Evolutionary conservation across 2,888 invertebrate genomes (phyloP), one percentile per base, ranked within the genome.

Genomic region (Caenorhabditis sp.): DNA sequence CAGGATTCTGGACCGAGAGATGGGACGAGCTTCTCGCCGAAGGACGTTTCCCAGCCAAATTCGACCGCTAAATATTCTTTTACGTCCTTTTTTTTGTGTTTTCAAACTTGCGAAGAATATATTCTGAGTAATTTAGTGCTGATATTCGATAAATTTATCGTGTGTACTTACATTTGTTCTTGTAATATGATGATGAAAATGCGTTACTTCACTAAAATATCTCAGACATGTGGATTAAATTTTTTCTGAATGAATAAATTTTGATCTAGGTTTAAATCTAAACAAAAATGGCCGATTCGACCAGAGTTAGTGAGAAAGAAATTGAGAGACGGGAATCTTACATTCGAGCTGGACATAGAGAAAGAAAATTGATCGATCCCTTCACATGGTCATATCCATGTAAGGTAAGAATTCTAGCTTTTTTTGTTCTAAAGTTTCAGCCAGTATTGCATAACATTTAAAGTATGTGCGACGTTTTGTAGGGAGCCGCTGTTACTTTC

Each of bases 21-120:
- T 87, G 87, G 87, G 85, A 87, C 67, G 87, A 87, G 70, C 84
- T 85, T 70, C 81, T 84, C 58, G 81, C 80, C 56, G 87, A 87
- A 68, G 84, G 84, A 56, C 85, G 85, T 38, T 87, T 87, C 83
- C 87, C 87, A 63, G 86, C 87, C 71, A 83, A 84, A 66, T 87
- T 87, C 83, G 87, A 87, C 66, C 87, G 87, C 72, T 87, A 84
- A 83, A 75, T 68, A 54, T 26, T 14, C 17, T 10, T 26, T 7
- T 49, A 4, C 27, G 10, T 21, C 14, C 2, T 26, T 27, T 12
- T 62, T 53, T 25, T n/a, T 20, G 1, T 26, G 2, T 52, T 52
- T 62, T 53, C 52, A 36, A 43, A 43, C 43, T 43, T 43, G 43
- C 43, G 43, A 43, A 43, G 17, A 43, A 52, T 31, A 31, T 21